phyloP scores from a whole-genome alignment of 2,888 invertebrate genomes.

The Idaea dimidiata region DNA sequence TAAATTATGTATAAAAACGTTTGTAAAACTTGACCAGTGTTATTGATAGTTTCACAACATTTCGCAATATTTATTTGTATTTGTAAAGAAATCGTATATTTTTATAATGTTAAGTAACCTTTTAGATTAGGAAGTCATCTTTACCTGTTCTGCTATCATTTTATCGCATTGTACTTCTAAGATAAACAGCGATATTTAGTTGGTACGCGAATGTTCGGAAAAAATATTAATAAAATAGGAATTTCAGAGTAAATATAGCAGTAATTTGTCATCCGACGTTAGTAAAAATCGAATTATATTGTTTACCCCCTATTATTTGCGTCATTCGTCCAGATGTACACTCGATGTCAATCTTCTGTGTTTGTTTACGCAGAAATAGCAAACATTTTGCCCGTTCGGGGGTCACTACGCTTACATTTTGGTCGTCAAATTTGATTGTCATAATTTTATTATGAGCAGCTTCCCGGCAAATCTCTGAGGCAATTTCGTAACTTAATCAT shows the following conservation, averaged over 20 bases:
- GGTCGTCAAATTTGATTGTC: conserved; percentile 68
- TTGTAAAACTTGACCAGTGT: no score
- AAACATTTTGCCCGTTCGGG: conserved; percentile 61
- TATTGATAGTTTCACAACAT: no score
- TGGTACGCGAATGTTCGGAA: not conserved
- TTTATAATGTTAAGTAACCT: no score
- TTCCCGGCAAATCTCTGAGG: conserved; percentile 43
- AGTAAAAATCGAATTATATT: conserved; percentile 74
- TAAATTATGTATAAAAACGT: no score
- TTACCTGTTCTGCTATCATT: not conserved
- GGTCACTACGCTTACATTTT: conserved; percentile 67
- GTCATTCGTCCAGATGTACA: conserved; percentile 77
- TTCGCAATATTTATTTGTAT: not conserved
- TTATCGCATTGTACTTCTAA: not conserved
- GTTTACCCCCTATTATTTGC: conserved; percentile 78
- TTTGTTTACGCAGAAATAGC: conserved; percentile 78
- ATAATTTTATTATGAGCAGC: conserved; percentile 60
- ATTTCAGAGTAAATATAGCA: conserved; percentile 25
- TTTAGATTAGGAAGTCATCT: not conserved
- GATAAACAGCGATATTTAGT: not conserved
- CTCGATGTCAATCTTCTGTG: conserved; percentile 74
- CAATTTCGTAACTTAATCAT: conserved; percentile 41
- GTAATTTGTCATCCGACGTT: conserved; percentile 65
- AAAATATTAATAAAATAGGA: not conserved
- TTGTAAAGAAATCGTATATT: not conserved